A percentile compares a stretch with the other conserved stretches of the same genome.
These are phyloP conservation scores for Archilochus colubris DNA, from an alignment of 2,113 vertebrate genomes.

Conservation along the genomic window DNA sequence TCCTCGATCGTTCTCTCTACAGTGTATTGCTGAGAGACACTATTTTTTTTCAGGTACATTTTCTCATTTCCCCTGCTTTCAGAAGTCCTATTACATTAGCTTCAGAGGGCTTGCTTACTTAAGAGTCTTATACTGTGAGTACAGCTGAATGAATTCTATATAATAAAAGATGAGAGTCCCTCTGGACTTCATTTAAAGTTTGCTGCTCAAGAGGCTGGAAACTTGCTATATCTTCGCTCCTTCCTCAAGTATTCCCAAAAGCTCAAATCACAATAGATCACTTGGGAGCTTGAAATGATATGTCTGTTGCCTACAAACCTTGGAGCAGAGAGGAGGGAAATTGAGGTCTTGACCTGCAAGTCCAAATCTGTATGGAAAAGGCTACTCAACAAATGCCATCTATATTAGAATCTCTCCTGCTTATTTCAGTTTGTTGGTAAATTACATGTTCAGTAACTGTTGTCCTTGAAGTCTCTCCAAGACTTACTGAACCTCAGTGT, in stretches of 20 bases:
- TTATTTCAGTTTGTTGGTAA: constrained; percentile 59
- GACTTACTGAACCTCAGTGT: background rate
- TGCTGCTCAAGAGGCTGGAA: constrained; percentile 29
- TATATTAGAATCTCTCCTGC: constrained; percentile 61
- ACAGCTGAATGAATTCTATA: background rate
- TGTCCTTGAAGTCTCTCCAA: constrained; percentile 52
- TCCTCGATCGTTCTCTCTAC: background rate
- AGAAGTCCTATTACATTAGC: background rate
- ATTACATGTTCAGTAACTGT: constrained; percentile 41
- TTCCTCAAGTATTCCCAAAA: constrained; percentile 52
- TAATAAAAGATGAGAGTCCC: constrained; percentile 14
- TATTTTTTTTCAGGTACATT: background rate
- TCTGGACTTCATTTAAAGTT: constrained; percentile 59
- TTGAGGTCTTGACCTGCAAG: constrained; percentile 64
- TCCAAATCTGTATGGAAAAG: constrained; percentile 36
- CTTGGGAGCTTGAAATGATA: constrained; percentile 46
- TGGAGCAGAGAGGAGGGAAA: constrained; percentile 58
- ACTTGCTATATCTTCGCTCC: background rate
- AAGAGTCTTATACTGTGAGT: background rate
- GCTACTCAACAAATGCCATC: constrained; percentile 55
- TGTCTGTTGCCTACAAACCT: constrained; percentile 45
- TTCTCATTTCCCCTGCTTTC: background rate
- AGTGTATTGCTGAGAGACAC: background rate
- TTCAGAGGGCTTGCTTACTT: background rate
- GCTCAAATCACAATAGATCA: constrained; percentile 28